Conservation (phyloP, 1,140 invertebrate genomes). For the Nephotettix cincticeps region DNA sequence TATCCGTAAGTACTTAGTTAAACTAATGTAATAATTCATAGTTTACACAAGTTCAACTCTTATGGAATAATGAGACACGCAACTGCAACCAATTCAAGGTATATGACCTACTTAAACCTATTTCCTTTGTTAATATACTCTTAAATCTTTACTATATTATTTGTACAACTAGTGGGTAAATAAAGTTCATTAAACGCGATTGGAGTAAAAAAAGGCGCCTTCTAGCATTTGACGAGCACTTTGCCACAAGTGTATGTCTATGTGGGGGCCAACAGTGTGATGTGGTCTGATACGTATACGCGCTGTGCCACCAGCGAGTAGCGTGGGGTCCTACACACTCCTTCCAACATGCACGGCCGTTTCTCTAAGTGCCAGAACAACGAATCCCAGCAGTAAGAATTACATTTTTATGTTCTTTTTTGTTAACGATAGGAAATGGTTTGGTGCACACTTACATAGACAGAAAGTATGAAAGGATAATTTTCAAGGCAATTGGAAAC, state of each 20-base stretch:
- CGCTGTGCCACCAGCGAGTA: no score
- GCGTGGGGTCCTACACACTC: no score
- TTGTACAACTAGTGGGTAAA: slow-evolving; percentile 13
- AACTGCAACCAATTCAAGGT: slow-evolving; percentile 1
- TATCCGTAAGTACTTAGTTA: not conserved
- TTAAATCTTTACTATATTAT: not conserved
- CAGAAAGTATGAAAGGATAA: no score
- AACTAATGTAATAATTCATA: not conserved
- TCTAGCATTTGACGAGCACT: not conserved
- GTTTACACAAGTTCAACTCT: slow-evolving; percentile 10
- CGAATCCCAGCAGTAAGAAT: no score
- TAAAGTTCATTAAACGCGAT: not conserved
- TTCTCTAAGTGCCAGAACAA: no score
- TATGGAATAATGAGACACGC: slow-evolving; percentile 2
- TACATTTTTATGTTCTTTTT: no score
- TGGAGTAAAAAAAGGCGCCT: slow-evolving; percentile 3
- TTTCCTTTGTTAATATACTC: not conserved
- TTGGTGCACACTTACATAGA: no score
- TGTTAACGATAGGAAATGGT: no score
- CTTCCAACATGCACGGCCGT: no score
- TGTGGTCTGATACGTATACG: not conserved
- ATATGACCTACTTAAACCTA: slow-evolving; percentile 8
- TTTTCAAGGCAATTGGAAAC: no score
- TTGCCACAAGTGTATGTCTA: not conserved
- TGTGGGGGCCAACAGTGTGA: not conserved